phyloP scores from a whole-genome alignment of 2,888 invertebrate species.

The Cantharis flavilabris region DNA sequence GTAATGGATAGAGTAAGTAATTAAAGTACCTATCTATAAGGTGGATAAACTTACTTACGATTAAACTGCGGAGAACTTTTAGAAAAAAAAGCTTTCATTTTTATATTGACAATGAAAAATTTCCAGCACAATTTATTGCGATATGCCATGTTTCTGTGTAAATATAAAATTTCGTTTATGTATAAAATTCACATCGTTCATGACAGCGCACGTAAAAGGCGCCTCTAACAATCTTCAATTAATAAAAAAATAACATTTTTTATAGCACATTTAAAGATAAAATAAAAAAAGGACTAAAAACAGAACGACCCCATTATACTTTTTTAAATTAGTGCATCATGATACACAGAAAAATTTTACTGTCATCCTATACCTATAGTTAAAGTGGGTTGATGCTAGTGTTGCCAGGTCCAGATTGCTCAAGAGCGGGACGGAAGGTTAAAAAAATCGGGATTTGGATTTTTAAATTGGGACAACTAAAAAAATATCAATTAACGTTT shows the following conservation, averaged over 20 bases:
- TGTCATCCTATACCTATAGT: too few species aligned
- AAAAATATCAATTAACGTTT: too few species aligned
- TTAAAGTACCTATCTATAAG: neutral
- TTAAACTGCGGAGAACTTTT: neutral
- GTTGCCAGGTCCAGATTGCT: too few species aligned
- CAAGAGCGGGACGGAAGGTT: too few species aligned
- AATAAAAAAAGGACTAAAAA: neutral
- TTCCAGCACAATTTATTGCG: neutral
- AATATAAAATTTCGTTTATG: neutral
- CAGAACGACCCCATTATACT: neutral
- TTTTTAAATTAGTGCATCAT: neutral
- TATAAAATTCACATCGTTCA: neutral
- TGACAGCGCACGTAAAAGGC: neutral
- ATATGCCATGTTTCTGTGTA: neutral
- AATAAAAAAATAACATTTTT: neutral
- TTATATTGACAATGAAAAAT: neutral
- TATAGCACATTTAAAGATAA: neutral
- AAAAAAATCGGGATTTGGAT: too few species aligned
- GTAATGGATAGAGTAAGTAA: neutral
- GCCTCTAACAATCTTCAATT: neutral
- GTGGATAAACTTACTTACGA: neutral
- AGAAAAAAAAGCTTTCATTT: neutral
- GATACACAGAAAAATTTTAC: too few species aligned
- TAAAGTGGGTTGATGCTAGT: too few species aligned
- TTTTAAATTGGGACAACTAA: too few species aligned